Evolutionary conservation across 2,113 vertebrate species (phyloP), one percentile per base, ranked within the genome.

Genomic region (Xerus inauris): DNA sequence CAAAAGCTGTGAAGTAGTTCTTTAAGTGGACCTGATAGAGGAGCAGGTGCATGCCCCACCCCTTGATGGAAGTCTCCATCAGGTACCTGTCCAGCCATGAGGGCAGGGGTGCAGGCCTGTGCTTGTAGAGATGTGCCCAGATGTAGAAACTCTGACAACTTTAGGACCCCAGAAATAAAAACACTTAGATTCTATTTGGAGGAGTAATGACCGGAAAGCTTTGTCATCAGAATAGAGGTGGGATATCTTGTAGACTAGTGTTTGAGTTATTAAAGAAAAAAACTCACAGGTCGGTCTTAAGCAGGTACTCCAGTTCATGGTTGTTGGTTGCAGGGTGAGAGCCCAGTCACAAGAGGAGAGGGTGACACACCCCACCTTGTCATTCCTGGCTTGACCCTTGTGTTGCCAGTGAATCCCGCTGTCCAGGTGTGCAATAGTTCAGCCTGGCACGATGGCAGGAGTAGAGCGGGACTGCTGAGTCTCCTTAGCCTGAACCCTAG

Each of bases 391-490:
- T 69, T 80, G 86, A 57, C 82, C 83, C 35, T 71, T 72, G 72
- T 77, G 86, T 86, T 9, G 17, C 73, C 62, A 10, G 32, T 6
- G 59, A 91, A 62, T 47, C 1, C 4, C 47, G 8, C 77, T 81
- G 57, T 87, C 73, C 5, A 0, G 40, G n/a, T 42, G 40, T 17
- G 32, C 47, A 40, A 16, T 0, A 1, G 0, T 40, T 2, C 65
- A 73, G 64, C 22, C 54, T 40, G 38, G 22, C 17, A 6, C 0
- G 17, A 0, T 69, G 64, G 89, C 49, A 40, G 57, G 22, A 64
- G 64, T 1, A 1, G 49, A 2, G 8, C 0, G 1, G 69, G 76
- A 0, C 45, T 5, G 0, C 7, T 42, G 0, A 11, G 16, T 11
- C 42, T 54, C 17, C 38, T 32, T 32, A 2, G 22, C 57, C 59